Base-by-base conservation (phyloP, 2,797 vertebrate species). In the Adrianichthys oophorus region DNA sequence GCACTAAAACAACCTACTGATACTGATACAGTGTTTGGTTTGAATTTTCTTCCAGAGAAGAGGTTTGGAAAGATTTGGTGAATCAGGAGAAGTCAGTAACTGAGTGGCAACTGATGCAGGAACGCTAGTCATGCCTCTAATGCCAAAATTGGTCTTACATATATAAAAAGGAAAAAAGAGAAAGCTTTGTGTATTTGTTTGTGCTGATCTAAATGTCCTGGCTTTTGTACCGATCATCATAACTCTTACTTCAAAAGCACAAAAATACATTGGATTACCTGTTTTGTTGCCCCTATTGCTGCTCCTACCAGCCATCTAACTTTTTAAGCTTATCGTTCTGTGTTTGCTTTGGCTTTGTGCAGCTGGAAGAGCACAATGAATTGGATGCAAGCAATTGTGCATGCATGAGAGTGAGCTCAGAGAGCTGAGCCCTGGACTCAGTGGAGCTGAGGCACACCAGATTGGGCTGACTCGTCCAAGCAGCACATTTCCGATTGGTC, bases 381-480 rank as follows among this genome's bases (percentile, higher is more conserved):
- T 84, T 76, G 70, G 68, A 84, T 70, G 76, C 61, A 66, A 75
- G 78, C 69, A 74, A 85, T 87, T 80, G 83, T 79, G 80, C 82
- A 80, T 84, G 83, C 76, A 79, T 50, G 65, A 76, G 70, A 73
- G 72, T 57, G 74, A 77, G 80, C 58, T 42, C 72, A 68, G 42
- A 62, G 72, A 70, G 76, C 72, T 74, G 59, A 70, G 68, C 57
- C 48, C 47, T 7, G 29, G 59, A 78, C 79, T 78, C 74, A 62
- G 63, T 57, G 53, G 76, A 80, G 78, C 72, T 47, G 75, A 85
- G 79, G 79, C 55, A 7, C 66, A 52, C 46, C 78, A 80, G 80
- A 87, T 82, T 83, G 79, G 79, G 52, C 65, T 17, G 75, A 63
- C 63, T 76, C 68, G 69, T 68, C 79, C 78, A 75, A 65, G 80